Percentiles rank a stretch among this genome's conserved stretches.
These are phyloP conservation scores for Sebastes miniatus DNA, from an alignment of 2,797 vertebrate genomes.

Conservation along the genomic window DNA sequence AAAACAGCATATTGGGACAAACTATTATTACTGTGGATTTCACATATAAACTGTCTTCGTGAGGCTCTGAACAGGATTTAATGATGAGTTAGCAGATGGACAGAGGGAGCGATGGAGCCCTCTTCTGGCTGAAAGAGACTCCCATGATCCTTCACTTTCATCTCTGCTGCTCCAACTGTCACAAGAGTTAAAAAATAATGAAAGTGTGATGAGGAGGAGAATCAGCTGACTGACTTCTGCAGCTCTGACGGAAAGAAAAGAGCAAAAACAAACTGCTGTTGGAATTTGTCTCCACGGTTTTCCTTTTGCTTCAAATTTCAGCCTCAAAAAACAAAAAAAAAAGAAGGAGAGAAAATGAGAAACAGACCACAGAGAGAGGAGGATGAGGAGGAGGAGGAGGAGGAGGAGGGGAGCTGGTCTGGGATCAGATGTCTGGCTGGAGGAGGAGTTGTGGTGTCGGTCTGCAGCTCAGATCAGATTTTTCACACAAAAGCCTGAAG, in stretches of 20 bases:
- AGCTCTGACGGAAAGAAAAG: background rate
- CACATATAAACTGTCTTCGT: too few relatives aligned
- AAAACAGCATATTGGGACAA: too few relatives aligned
- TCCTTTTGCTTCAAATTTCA: slow-evolving; percentile 73
- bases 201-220: background rate
- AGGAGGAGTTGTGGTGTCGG: slow-evolving; percentile 48
- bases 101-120: background rate
- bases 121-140: background rate
- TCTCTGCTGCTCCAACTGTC: background rate
- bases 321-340: slow-evolving; percentile 48
- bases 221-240: background rate
- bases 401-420: background rate
- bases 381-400: background rate
- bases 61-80: too few relatives aligned
- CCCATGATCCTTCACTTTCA: background rate
- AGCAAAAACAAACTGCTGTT: slow-evolving; percentile 12
- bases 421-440: slow-evolving; percentile 54
- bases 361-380: slow-evolving; percentile 68
- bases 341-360: slow-evolving; percentile 72
- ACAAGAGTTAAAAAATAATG: background rate
- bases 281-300: slow-evolving; percentile 66
- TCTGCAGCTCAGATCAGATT: slow-evolving; percentile 44
- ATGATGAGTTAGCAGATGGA: too few relatives aligned
- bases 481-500: slow-evolving; percentile 53
- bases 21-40: too few relatives aligned